These are phyloP conservation scores for Oscheius sp. DNA, from an alignment of 2,888 invertebrate genomes.

Conservation along the genomic window DNA sequence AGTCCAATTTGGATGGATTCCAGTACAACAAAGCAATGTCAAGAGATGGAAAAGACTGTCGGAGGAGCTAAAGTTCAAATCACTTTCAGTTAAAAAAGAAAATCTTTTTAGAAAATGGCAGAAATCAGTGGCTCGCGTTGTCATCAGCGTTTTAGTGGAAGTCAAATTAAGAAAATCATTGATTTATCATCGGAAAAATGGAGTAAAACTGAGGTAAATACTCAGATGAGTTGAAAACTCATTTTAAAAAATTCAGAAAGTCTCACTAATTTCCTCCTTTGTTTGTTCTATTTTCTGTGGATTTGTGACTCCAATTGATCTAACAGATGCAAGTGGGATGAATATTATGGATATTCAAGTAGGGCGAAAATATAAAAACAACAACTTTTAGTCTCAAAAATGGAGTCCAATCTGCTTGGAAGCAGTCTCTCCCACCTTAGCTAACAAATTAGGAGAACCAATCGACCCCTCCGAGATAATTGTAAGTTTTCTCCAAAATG, in stretches of 20 bases:
- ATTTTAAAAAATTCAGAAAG: constrained; percentile 80
- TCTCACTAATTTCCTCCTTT: constrained; percentile 92
- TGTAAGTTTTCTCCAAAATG: neutral
- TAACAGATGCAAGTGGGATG: constrained; percentile 93
- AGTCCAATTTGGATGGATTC: constrained; percentile 98
- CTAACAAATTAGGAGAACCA: constrained; percentile 12
- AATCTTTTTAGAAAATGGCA: constrained; percentile 46
- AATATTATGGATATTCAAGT: constrained; percentile 84
- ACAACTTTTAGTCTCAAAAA: constrained; percentile 4
- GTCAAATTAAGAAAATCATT: constrained; percentile 89
- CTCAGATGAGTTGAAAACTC: neutral
- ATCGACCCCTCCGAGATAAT: constrained; percentile 7
- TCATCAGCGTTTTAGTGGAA: constrained; percentile 89
- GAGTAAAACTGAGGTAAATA: constrained; percentile 78
- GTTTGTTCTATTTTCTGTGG: constrained; percentile 87
- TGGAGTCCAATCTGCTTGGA: constrained; percentile 40
- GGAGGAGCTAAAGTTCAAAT: constrained; percentile 80
- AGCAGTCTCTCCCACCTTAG: neutral
- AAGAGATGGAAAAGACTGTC: constrained; percentile 81
- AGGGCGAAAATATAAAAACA: neutral
- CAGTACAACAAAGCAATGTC: constrained; percentile 81
- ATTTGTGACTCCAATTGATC: constrained; percentile 87
- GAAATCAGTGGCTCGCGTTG: constrained; percentile 82
- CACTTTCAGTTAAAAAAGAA: neutral
- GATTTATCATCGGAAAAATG: constrained; percentile 80